Evolutionary conservation across 2,888 invertebrate species (phyloP).

Genomic region (Eristalis arbustorum): DNA sequence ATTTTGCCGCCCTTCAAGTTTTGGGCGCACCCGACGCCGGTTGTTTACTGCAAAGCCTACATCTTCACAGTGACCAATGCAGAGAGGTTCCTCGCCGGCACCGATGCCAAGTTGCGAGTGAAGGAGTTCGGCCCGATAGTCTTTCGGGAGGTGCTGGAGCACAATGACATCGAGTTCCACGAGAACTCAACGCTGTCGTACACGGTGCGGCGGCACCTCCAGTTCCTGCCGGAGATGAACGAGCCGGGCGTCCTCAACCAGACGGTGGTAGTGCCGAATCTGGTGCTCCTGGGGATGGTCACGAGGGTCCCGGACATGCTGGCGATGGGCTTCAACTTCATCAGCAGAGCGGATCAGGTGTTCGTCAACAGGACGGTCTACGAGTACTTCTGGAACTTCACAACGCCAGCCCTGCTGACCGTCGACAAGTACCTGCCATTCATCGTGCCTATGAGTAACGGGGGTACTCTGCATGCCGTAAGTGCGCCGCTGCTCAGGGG

Average conservation of each 20-base stretch:
- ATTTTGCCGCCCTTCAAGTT: conserved; percentile 85
- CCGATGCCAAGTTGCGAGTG: conserved; percentile 84
- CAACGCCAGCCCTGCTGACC: conserved; percentile 83
- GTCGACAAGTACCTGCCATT: conserved; percentile 82
- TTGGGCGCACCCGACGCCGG: conserved; percentile 85
- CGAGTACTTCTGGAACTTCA: conserved; percentile 85
- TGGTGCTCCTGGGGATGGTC: conserved; percentile 82
- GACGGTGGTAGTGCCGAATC: conserved; percentile 79
- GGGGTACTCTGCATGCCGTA: conserved; percentile 37
- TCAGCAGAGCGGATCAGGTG: conserved; percentile 81
- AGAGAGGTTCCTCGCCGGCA: conserved; percentile 84
- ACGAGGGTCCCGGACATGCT: conserved; percentile 83
- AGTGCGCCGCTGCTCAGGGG: not conserved
- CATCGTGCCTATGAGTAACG: conserved; percentile 84
- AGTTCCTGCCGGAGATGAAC: conserved; percentile 83
- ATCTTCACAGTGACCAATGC: conserved; percentile 90
- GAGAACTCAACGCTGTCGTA: conserved; percentile 79
- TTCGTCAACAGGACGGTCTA: conserved; percentile 82
- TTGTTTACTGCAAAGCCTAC: conserved; percentile 84
- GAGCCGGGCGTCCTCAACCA: conserved; percentile 82
- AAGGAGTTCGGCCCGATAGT: conserved; percentile 86
- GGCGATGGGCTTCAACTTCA: conserved; percentile 81
- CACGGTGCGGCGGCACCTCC: conserved; percentile 82
- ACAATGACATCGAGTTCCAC: conserved; percentile 68
- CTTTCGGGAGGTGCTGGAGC: conserved; percentile 61